A percentile compares a stretch with the other conserved stretches of the same genome.
These are phyloP conservation scores for Calliphora vicina DNA, from an alignment of 1,140 invertebrate species.

Conservation along the genomic window DNA sequence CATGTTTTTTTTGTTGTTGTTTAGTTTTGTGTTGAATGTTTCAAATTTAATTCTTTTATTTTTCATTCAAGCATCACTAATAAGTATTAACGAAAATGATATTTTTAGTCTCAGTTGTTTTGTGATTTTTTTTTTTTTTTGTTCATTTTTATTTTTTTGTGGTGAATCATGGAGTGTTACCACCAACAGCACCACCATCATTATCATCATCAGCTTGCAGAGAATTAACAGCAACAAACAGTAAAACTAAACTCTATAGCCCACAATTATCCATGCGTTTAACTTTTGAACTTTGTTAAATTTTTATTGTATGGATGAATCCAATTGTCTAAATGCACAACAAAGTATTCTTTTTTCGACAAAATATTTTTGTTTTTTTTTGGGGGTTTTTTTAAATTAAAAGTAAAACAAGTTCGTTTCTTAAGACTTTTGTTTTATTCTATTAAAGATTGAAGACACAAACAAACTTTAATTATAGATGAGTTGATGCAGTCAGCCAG, in stretches of 20 bases:
- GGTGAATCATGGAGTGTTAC: not conserved
- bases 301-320: not conserved
- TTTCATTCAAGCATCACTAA: not conserved
- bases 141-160: not conserved
- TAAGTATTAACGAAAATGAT: not conserved
- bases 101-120: not conserved
- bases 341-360: too few relatives aligned
- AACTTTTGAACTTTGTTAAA: not conserved
- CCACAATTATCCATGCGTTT: not conserved
- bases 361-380: too few relatives aligned
- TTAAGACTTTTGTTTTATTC: not conserved
- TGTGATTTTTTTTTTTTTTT: not conserved
- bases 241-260: not conserved
- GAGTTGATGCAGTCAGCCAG: not conserved
- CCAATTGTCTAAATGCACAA: too few relatives aligned
- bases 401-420: not conserved
- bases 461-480: not conserved
- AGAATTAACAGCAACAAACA: not conserved
- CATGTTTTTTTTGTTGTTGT: too few relatives aligned
- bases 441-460: not conserved
- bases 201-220: not conserved
- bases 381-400: too few relatives aligned
- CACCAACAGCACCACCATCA: not conserved
- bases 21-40: too few relatives aligned
- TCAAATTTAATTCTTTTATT: not conserved